Conservation (phyloP, 2,797 vertebrate genomes). For the Lindbergichthys nudifrons region DNA sequence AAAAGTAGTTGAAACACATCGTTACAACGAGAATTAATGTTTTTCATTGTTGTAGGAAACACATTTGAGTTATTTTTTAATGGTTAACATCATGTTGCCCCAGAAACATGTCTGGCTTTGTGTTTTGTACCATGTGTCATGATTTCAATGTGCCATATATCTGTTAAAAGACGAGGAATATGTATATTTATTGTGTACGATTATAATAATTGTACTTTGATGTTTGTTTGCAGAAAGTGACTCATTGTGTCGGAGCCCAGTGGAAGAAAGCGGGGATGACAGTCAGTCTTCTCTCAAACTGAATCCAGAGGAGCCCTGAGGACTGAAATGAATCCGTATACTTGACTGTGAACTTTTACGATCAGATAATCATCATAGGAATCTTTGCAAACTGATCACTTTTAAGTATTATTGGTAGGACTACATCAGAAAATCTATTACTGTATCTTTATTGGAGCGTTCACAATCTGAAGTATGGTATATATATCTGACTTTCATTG, state of each 20-base stretch:
- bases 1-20: no score
- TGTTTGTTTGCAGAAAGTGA: constrained; percentile 63
- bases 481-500: constrained; percentile 49
- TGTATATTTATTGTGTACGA: neutral
- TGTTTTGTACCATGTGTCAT: neutral
- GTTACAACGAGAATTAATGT: no score
- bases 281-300: constrained; percentile 61
- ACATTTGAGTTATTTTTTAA: neutral
- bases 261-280: constrained; percentile 81
- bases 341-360: constrained; percentile 36
- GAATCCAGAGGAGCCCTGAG: constrained; percentile 49
- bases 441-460: constrained; percentile 30
- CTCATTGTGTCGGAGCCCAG: constrained; percentile 69
- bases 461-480: constrained; percentile 17
- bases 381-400: neutral
- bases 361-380: neutral
- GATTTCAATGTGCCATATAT: neutral
- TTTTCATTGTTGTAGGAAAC: no score
- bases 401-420: neutral
- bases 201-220: neutral
- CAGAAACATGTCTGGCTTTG: neutral
- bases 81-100: neutral
- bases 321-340: neutral
- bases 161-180: constrained; percentile 2
- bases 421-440: constrained; percentile 7